Conservation (phyloP, 1,140 invertebrate species). For the Cylas formicarius region DNA sequence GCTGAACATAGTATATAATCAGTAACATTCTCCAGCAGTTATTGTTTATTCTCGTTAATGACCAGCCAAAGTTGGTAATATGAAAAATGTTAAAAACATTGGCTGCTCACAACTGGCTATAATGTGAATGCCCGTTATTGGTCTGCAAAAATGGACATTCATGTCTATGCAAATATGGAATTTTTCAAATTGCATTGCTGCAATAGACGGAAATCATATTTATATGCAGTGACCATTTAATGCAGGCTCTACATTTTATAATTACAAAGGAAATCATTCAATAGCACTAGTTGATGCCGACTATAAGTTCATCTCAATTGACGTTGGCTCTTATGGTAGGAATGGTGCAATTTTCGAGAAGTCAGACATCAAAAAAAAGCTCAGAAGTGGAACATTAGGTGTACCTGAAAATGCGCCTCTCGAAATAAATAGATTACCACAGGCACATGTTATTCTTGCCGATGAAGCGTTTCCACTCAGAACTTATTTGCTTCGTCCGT, state of each 20-base stretch:
- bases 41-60: too few species aligned
- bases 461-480: slow-evolving; percentile 9
- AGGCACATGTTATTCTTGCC: slow-evolving; percentile 8
- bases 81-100: too few species aligned
- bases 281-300: slow-evolving; percentile 41
- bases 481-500: slow-evolving; percentile 3
- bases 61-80: too few species aligned
- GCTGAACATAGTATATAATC: too few species aligned
- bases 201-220: slow-evolving; percentile 2
- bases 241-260: neutral
- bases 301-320: slow-evolving; percentile 40
- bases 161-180: slow-evolving; percentile 1
- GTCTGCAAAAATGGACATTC: neutral
- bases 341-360: neutral
- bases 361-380: neutral
- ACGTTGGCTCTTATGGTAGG: slow-evolving; percentile 40
- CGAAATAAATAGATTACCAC: slow-evolving; percentile 6
- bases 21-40: too few species aligned
- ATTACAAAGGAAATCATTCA: slow-evolving; percentile 1
- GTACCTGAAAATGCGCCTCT: slow-evolving; percentile 2
- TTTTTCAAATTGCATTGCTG: neutral
- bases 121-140: too few species aligned
- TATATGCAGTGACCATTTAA: neutral
- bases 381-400: slow-evolving; percentile 2
- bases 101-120: too few species aligned